Conservation (phyloP, 1,140 invertebrate genomes). For the Platyscapa corneri region DNA sequence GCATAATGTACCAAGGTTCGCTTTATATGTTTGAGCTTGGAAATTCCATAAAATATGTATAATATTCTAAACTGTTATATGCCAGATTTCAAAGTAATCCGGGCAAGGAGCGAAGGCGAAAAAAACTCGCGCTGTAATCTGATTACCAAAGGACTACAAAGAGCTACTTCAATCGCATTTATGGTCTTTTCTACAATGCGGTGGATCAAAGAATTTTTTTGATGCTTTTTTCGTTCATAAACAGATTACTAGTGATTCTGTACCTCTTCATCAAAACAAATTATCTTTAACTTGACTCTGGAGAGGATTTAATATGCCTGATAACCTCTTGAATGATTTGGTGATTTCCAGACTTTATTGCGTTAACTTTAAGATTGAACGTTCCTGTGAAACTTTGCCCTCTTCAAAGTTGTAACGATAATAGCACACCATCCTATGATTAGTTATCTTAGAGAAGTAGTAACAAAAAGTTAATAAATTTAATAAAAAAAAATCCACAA, state of each 20-base stretch:
- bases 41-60: not conserved
- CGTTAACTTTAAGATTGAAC: not conserved
- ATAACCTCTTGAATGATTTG: conserved; percentile 8
- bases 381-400: not conserved
- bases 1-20: not conserved
- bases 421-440: too few relatives aligned
- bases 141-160: conserved; percentile 3
- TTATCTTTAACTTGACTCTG: not conserved
- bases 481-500: too few relatives aligned
- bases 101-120: not conserved
- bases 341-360: not conserved
- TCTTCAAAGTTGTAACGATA: not conserved
- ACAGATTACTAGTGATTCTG: not conserved
- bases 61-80: not conserved
- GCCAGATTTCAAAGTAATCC: not conserved
- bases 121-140: not conserved
- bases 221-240: not conserved
- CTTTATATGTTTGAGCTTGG: not conserved
- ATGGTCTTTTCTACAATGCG: conserved; percentile 1
- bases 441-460: too few relatives aligned
- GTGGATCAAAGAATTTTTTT: conserved; percentile 7
- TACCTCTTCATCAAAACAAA: not conserved
- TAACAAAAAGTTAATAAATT: too few relatives aligned
- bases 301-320: not conserved
- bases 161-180: not conserved